phyloP scores from a whole-genome alignment of 1,140 invertebrate genomes.

The Hesperophylax magnus region DNA sequence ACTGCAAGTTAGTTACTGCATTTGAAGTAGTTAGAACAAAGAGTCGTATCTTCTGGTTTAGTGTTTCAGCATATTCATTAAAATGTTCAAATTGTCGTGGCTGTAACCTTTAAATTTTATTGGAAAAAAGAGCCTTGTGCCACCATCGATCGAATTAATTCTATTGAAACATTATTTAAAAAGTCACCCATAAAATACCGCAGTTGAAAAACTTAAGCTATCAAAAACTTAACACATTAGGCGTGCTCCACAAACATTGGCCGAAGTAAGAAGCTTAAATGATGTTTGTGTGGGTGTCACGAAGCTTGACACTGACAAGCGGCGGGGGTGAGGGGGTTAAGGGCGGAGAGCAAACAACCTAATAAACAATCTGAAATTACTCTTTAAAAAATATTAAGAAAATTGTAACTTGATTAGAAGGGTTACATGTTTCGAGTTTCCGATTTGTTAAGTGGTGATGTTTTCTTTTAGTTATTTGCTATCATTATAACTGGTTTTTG shows the following conservation, averaged over 20 bases:
- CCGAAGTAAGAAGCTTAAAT: conserved; percentile 14
- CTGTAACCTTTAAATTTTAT: too few relatives aligned
- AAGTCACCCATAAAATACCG: conserved; percentile 11
- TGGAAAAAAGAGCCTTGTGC: neutral
- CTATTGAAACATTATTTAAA: conserved; percentile 34
- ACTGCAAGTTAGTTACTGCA: too few relatives aligned
- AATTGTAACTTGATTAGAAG: too few relatives aligned
- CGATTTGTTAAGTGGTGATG: too few relatives aligned
- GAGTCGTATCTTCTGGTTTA: too few relatives aligned
- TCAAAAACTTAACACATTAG: conserved; percentile 25
- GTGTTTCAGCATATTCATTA: too few relatives aligned
- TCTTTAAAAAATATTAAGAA: neutral
- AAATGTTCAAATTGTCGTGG: too few relatives aligned
- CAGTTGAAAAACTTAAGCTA: conserved; percentile 21
- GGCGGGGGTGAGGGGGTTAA: neutral
- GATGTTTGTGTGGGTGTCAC: conserved; percentile 28
- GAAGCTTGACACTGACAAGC: conserved; percentile 31
- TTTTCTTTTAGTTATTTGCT: too few relatives aligned
- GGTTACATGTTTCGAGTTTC: too few relatives aligned
- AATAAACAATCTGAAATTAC: conserved; percentile 41
- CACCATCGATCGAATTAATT: neutral
- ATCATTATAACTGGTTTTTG: too few relatives aligned
- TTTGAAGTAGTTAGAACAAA: too few relatives aligned
- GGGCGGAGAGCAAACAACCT: neutral
- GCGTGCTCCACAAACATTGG: conserved; percentile 19